Evolutionary conservation across 2,888 invertebrate genomes (phyloP).

Genomic region (Stictocephala bisonia): DNA sequence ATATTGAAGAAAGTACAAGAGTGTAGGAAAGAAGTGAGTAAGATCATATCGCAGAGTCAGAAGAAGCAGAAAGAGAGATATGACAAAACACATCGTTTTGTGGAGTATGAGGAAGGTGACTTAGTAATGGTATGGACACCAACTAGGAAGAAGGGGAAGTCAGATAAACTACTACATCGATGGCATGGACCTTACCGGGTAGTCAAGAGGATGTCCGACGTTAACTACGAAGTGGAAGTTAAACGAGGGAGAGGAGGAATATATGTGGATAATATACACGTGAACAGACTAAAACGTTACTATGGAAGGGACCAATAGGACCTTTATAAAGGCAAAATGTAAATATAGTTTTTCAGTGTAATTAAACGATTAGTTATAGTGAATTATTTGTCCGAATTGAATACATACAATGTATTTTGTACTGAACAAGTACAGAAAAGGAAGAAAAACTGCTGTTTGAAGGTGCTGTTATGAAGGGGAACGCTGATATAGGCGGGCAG

Average conservation of each 20-base stretch:
- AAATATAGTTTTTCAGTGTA: too few species aligned
- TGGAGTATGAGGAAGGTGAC: background rate
- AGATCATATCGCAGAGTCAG: background rate
- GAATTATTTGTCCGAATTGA: too few species aligned
- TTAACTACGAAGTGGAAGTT: background rate
- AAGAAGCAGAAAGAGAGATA: constrained; percentile 5
- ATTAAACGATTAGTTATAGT: too few species aligned
- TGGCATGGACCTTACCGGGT: constrained; percentile 17
- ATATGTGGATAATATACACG: background rate
- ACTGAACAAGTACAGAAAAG: too few species aligned
- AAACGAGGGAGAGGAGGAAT: too few species aligned
- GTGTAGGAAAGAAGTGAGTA: background rate
- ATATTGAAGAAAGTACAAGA: background rate
- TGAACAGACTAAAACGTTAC: constrained; percentile 2
- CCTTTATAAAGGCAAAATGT: too few species aligned
- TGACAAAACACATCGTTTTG: background rate
- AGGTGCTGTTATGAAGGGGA: too few species aligned
- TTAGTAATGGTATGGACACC: background rate
- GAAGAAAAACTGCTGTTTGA: too few species aligned
- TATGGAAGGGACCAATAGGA: too few species aligned
- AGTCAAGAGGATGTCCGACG: background rate
- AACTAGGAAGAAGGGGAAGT: background rate
- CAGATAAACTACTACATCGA: background rate
- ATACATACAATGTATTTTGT: too few species aligned
- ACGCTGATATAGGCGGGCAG: too few species aligned